Percentiles rank a stretch among this genome's conserved stretches.
phyloP scores from a whole-genome alignment of 2,113 vertebrate species.

The Aphelocoma coerulescens region DNA sequence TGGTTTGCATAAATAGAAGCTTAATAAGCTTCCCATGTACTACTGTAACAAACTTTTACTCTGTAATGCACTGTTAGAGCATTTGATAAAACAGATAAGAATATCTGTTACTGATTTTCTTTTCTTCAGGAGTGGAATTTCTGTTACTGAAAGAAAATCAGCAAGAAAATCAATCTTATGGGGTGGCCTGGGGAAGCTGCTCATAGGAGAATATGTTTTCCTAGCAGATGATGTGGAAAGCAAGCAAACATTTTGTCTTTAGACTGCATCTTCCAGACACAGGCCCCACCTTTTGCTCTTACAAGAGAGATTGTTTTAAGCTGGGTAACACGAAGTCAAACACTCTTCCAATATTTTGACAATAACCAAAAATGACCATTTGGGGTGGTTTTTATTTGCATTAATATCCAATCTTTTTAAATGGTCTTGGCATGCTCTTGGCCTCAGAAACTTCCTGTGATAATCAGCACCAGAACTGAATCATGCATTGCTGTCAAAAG shows the following conservation, averaged over 20 bases:
- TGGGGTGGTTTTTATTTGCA: neutral
- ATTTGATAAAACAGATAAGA: neutral
- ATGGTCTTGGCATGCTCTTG: neutral
- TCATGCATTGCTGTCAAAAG: neutral
- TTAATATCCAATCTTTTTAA: neutral
- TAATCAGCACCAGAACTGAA: conserved; percentile 18
- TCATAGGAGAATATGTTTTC: neutral
- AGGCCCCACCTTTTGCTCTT: neutral
- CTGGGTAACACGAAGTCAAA: neutral
- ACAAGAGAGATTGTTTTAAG: neutral
- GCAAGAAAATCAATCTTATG: neutral
- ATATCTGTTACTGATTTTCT: neutral
- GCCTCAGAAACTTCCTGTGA: neutral
- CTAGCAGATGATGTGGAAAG: neutral
- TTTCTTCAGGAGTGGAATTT: neutral
- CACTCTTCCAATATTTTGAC: neutral
- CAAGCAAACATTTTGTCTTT: neutral
- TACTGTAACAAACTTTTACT: neutral
- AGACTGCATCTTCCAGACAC: neutral
- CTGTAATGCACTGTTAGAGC: neutral
- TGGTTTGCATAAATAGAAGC: neutral
- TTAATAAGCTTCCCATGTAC: neutral
- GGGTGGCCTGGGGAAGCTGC: neutral
- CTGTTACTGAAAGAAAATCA: neutral
- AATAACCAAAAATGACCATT: neutral